These are phyloP conservation scores for Genyomyrus donnyi DNA, from an alignment of 2,113 vertebrate genomes.

Conservation along the genomic window DNA sequence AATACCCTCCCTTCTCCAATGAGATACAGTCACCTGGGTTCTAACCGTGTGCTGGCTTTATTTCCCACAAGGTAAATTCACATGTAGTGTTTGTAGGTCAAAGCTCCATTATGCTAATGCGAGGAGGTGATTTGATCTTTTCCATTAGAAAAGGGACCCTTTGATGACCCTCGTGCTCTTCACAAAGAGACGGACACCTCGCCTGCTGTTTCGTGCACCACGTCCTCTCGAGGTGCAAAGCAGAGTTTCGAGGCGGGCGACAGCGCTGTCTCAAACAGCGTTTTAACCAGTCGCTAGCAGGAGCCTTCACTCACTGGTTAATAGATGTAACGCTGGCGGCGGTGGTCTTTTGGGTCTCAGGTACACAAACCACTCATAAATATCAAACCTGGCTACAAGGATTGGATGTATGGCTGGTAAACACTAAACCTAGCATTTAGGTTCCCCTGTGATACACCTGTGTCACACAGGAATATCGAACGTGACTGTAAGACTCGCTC, in stretches of 20 bases:
- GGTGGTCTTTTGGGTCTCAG: background rate
- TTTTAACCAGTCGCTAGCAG: background rate
- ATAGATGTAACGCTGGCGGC: background rate
- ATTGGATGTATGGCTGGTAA: background rate
- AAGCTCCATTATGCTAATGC: slow-evolving; percentile 24
- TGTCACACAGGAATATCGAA: background rate
- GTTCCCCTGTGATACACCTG: background rate
- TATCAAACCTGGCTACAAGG: background rate
- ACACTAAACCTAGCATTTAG: background rate
- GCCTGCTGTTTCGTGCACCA: background rate
- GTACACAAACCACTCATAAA: background rate
- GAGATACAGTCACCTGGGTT: background rate
- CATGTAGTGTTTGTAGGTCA: slow-evolving; percentile 10
- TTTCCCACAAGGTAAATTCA: slow-evolving; percentile 12
- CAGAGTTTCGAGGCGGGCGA: background rate
- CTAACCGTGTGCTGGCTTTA: slow-evolving; percentile 31
- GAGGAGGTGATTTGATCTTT: slow-evolving; percentile 22
- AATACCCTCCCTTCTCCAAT: background rate
- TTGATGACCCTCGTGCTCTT: slow-evolving; percentile 19
- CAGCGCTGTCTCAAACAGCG: background rate
- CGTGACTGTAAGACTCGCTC: background rate
- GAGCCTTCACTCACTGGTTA: background rate
- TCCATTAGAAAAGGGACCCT: slow-evolving; percentile 19
- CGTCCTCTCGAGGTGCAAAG: slow-evolving; percentile 4
- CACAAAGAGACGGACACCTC: background rate